Evolutionary conservation across 2,888 invertebrate genomes (phyloP).

Genomic region (Caenorhabditis angaria): DNA sequence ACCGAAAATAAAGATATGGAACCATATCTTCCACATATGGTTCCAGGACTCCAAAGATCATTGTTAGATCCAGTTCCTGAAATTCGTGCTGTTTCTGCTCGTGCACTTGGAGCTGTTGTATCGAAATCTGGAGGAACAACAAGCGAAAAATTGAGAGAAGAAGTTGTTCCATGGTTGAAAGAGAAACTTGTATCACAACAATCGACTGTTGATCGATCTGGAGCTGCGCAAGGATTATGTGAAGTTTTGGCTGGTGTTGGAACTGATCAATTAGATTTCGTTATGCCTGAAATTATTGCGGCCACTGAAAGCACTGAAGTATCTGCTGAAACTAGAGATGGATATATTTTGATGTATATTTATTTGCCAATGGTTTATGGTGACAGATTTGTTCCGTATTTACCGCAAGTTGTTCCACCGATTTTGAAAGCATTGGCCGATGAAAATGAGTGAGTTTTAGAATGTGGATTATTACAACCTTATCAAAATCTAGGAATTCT

Average conservation of each 20-base stretch:
- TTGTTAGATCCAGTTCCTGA: constrained; percentile 97
- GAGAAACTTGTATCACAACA: constrained; percentile 92
- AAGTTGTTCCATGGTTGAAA: constrained; percentile 95
- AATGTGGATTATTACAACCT: neutral
- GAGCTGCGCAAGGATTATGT: constrained; percentile 84
- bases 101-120: constrained; percentile 77
- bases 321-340: constrained; percentile 91
- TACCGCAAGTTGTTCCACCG: constrained; percentile 94
- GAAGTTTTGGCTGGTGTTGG: constrained; percentile 92
- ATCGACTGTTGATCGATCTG: constrained; percentile 91
- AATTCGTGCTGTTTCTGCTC: constrained; percentile 92
- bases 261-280: constrained; percentile 89
- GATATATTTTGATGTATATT: constrained; percentile 99
- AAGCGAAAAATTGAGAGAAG: constrained; percentile 90
- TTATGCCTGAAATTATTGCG: constrained; percentile 82
- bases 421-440: constrained; percentile 96
- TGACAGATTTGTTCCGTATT: constrained; percentile 91
- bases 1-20: constrained; percentile 97
- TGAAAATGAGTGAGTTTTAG: constrained; percentile 83
- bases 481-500: too few relatives aligned
- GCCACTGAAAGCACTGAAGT: constrained; percentile 70
- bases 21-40: constrained; percentile 93
- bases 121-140: constrained; percentile 56
- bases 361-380: constrained; percentile 98
- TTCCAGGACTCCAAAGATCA: constrained; percentile 93